phyloP scores from a whole-genome alignment of 2,888 invertebrate species.

The Eristalis arbustorum region DNA sequence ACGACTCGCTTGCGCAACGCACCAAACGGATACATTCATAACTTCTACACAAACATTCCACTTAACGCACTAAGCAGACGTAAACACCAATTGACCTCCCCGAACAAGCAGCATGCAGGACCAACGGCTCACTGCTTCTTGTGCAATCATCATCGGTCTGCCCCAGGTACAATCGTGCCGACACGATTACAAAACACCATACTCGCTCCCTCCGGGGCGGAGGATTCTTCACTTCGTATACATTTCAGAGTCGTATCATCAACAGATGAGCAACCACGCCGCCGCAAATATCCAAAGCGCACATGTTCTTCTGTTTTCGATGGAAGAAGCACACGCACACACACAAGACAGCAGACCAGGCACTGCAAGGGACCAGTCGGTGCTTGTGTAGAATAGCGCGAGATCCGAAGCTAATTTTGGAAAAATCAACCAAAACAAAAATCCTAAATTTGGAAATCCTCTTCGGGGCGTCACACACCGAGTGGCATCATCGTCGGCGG shows the following conservation, averaged over 20 bases:
- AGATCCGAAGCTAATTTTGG: constrained; percentile 55
- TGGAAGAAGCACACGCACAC: not conserved
- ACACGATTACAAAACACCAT: constrained; percentile 17
- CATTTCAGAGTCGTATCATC: constrained; percentile 21
- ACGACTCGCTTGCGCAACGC: not conserved
- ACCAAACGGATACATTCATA: not conserved
- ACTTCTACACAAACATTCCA: not conserved
- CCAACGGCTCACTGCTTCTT: constrained; percentile 21
- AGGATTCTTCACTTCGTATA: constrained; percentile 23
- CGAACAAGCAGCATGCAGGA: constrained; percentile 12
- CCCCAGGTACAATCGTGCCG: constrained; percentile 19
- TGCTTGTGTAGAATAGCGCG: not conserved
- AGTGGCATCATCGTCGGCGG: constrained; percentile 50
- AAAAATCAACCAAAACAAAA: constrained; percentile 60
- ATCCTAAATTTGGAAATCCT: constrained; percentile 58
- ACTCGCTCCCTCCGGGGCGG: too few species aligned
- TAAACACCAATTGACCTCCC: constrained; percentile 32
- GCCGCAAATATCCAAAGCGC: constrained; percentile 56
- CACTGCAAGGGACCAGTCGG: constrained; percentile 57
- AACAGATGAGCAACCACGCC: constrained; percentile 36
- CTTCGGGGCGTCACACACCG: constrained; percentile 37
- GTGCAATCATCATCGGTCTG: not conserved
- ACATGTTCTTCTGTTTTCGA: constrained; percentile 3
- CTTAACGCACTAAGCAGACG: constrained; percentile 5
- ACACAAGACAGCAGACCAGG: not conserved